Base-by-base conservation (phyloP, 2,797 vertebrate species). In the Apogon talboti region DNA sequence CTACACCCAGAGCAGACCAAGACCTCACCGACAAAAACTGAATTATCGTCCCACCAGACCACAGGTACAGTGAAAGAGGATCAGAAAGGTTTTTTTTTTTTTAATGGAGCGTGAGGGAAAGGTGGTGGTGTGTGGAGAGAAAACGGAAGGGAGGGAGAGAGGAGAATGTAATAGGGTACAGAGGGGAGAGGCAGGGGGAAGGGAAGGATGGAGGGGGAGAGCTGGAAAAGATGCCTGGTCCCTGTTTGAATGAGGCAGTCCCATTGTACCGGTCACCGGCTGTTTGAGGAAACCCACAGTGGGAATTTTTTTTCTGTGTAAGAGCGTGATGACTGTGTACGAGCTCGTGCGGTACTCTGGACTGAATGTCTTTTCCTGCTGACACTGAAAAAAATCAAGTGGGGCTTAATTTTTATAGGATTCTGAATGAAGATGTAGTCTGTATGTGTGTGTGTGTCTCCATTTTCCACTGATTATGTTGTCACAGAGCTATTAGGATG, bases 1-100 rank as follows among this genome's bases (percentile, higher is more conserved):
- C 89, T 93, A 93, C 89, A 93, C 92, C 89, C 92, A 92, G 81
- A 93, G 88, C 90, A 85, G 92, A 90, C 92, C 92, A 16, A 91
- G 92, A 92, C 92, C 92, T 64, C 91, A 93, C 73, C 89, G 92
- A 53, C 92, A 92, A 79, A 92, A 92, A 76, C 89, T 91, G 69
- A 91, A 93, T 86, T 89, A 91, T 19, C 92, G 92, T 72, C 92
- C 92, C 83, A 87, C 76, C 90, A 91, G 88, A 88, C 78, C 81
- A 1, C 90, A 93, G 92, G 92, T 93, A 93, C 65, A 30, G 84
- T 86, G 70, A 72, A 40, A 59, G 62, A 64, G 45, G 51, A 85
- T 60, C 49, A 59, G 64, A 24, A 48, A 69, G 74, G 38, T 75
- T 77, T 71, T 48, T 43, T 48, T 71, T 80, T 67, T 67, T 58